Percentiles rank a stretch among this genome's conserved stretches.
Evolutionary conservation across 2,888 invertebrate genomes (phyloP).

Genomic region (Suillia variegata): DNA sequence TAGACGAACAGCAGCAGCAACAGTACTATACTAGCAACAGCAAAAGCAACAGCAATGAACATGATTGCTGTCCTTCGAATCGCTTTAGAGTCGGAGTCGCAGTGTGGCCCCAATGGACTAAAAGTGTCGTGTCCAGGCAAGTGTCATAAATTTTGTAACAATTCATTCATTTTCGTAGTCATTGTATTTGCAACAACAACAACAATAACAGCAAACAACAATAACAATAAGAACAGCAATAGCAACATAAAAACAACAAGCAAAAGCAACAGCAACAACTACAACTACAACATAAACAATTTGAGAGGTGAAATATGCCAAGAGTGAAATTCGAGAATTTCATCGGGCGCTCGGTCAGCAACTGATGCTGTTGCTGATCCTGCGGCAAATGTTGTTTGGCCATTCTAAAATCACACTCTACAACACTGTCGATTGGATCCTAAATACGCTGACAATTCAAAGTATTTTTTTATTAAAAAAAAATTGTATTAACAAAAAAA

Average conservation of each 20-base stretch:
- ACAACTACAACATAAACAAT: neutral
- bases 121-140: conserved; percentile 1
- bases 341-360: too few relatives aligned
- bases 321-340: neutral
- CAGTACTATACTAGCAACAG: neutral
- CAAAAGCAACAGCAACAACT: neutral
- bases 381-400: too few relatives aligned
- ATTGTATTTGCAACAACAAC: neutral
- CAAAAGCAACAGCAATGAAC: neutral
- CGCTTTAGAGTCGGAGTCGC: too few relatives aligned
- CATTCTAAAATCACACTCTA: too few relatives aligned
- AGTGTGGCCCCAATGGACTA: neutral
- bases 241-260: too few relatives aligned
- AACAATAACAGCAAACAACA: neutral
- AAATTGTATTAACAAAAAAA: too few relatives aligned
- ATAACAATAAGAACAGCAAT: neutral
- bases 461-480: too few relatives aligned
- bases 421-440: too few relatives aligned
- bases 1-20: neutral
- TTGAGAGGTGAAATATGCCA: neutral
- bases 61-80: neutral
- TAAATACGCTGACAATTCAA: too few relatives aligned
- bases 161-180: neutral
- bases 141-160: conserved; percentile 4
- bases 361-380: too few relatives aligned